Evolutionary conservation across 2,113 vertebrate genomes (phyloP), one percentile per base, ranked within the genome.

Genomic region (Propithecus coquereli): DNA sequence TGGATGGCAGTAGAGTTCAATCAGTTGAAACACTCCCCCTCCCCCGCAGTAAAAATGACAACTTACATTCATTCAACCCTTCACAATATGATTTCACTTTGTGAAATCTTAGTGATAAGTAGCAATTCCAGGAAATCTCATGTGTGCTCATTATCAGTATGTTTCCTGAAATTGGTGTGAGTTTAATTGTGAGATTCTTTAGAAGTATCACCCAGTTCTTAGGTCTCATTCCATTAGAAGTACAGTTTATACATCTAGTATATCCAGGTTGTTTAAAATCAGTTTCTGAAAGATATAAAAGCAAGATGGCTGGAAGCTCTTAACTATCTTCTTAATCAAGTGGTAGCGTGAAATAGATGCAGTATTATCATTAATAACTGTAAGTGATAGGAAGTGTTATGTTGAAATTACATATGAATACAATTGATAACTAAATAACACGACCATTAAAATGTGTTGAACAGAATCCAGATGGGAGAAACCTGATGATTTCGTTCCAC

Each of bases 391-490:
- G 8, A 45, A 88, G 25, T 82, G 2, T 30, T 95, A 59, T 73
- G 87, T 70, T 95, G 85, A 20, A 95, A 61, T 96, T 70, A 61
- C 5, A 52, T 86, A 8, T 94, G 59, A 70, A 90, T 47, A 95
- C 61, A 96, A 88, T 90, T 87, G 83, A 54, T 94, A 87, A 95
- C 65, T 96, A 95, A 97, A 85, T 97, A 97, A 97, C 27, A 50
- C 83, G 30, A 91, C 85, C 97, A n/a, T 98, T 97, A 96, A 96
- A 97, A 98, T 98, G 27, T 98, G 32, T 98, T 98, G 89, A 96
- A 70, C 98, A 99, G 99, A 99, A 97, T 99, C 99, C 91, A 99
- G 98, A 4, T 99, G 99, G 99, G 99, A 99, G 96, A 99, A 99
- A 95, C 99, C 99, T 0, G 98, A 97, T 79, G 99, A 98, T 57